Evolutionary conservation across 1,140 invertebrate genomes (phyloP), one percentile per base, ranked within the genome.

Genomic region (Caenorhabditis tropicalis): DNA sequence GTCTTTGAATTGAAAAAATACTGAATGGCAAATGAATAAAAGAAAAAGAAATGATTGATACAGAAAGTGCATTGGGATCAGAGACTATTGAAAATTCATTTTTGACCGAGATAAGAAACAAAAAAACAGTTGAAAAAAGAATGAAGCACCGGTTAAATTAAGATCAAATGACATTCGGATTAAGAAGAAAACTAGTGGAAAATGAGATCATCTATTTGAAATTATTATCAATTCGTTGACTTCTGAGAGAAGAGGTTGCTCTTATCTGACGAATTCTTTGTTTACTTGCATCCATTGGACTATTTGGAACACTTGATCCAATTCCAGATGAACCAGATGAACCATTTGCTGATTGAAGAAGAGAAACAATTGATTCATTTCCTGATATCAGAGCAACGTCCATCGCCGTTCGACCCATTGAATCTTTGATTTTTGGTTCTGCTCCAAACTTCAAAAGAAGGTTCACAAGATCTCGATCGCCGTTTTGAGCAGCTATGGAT

Each of bases 401-500:
- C 31, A 86, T 48, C 9, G 86, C 83, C 19, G 58, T 85, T 48
- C 86, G 21, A 43, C 86, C 86, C 36, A 82, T 39, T 27, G 85
- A 58, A 56, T 87, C 86, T 43, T 56, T 27, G 58, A 87, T 49
- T 12, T 86, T 51, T 12, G 86, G 86, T 60, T 87, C 86, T 31
- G 86, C 84, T 19, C 86, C 86, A 21, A 85, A 87, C 12, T 81
- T 58, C 31, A 87, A 58, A 16, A 87, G 81, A 15, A 87, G 81
- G 12, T 74, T 79, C n/a, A 87, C 83, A 19, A 87, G 65, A 10
- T 87, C 86, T n/a, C 84, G 80, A 31, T 85, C 80, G 4, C 86
- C 86, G n/a, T 86, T 48, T 58, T 87, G 84, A 24, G 81, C 84
- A 33, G 84, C 86, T 24, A 87, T 74, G 29, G 84, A 82, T 1